Evolutionary conservation across 2,888 invertebrate genomes (phyloP), one percentile per base, ranked within the genome.

Genomic region (Frankliniella fusca): DNA sequence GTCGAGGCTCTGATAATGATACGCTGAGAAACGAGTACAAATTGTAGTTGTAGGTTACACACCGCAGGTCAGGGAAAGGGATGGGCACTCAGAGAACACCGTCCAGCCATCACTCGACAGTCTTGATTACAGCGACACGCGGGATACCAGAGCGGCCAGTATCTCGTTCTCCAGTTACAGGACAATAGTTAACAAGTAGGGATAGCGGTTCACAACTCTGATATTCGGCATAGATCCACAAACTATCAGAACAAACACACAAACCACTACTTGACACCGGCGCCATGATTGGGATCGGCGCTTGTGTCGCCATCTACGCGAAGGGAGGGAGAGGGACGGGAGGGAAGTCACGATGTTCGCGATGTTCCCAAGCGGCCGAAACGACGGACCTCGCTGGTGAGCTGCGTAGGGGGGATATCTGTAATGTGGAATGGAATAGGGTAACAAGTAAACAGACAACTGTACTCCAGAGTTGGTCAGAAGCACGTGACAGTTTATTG

Each of bases 31-130:
- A 76, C 20, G 20, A 54, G 54, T 38, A 38, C 61, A 61, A 61
- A 61, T 61, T 61, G n/a, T 11, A 23, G 70, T 70, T 70, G n/a
- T 27, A 27, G 27, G 70, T 27, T 76, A 76, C 70, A 23, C 70
- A 76, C 70, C 70, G 70, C 70, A 76, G 70, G 70, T 61, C 70
- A 70, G 70, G 70, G 70, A 12, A 76, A 18, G 61, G 70, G 70
- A n/a, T 70, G 70, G 70, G 70, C 70, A 70, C 70, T 27, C 23
- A 27, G 70, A 27, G 70, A 3, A 76, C 70, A 76, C 70, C 70
- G 70, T 27, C 70, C 70, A 23, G 23, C 70, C 70, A 70, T 70
- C 70, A 23, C 70, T 54, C 15, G 54, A 61, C 61, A 61, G 61
- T 61, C 61, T 61, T 18, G 20, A 18, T 18, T 61, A 5, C 20